Conservation (phyloP, 2,797 vertebrate genomes). For the Pempheris klunzingeri region DNA sequence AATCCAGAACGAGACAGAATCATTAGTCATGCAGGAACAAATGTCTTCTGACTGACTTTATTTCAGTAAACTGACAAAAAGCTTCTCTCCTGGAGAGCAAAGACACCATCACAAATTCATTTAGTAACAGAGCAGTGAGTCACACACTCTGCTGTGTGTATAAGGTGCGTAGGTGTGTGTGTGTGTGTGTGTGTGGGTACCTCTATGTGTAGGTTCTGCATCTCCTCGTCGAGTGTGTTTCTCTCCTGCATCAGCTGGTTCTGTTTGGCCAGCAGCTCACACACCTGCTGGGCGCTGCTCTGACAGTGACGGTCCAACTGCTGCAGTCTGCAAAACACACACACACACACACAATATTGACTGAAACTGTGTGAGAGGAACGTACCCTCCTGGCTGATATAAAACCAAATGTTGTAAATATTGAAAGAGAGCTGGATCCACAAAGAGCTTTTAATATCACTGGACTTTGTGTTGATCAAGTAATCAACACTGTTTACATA, state of each 20-base stretch:
- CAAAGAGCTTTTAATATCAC: slow-evolving; percentile 66
- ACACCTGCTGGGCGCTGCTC: slow-evolving; percentile 93
- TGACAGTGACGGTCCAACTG: slow-evolving; percentile 95
- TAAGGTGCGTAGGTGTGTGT: slow-evolving; percentile 29
- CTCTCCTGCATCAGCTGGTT: slow-evolving; percentile 92
- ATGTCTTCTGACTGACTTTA: slow-evolving; percentile 42
- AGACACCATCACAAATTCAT: slow-evolving; percentile 26
- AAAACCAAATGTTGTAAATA: slow-evolving; percentile 78
- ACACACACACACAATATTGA: slow-evolving; percentile 62
- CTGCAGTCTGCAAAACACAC: slow-evolving; percentile 87
- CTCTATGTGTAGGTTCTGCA: slow-evolving; percentile 78
- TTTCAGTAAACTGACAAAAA: slow-evolving; percentile 38
- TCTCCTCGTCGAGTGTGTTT: slow-evolving; percentile 88
- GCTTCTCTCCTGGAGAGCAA: slow-evolving; percentile 33
- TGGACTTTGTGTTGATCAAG: slow-evolving; percentile 67
- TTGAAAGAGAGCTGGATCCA: slow-evolving; percentile 66
- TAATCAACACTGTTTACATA: slow-evolving; percentile 53
- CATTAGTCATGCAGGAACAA: slow-evolving; percentile 44
- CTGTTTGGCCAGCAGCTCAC: slow-evolving; percentile 93
- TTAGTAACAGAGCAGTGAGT: slow-evolving; percentile 43
- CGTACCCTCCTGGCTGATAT: slow-evolving; percentile 67
- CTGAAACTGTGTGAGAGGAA: slow-evolving; percentile 55
- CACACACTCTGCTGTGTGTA: slow-evolving; percentile 12
- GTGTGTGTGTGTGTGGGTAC: slow-evolving; percentile 53
- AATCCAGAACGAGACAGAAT: slow-evolving; percentile 43